These are phyloP conservation scores for Polydrusus cervinus DNA, from an alignment of 2,888 invertebrate species.

Conservation along the genomic window DNA sequence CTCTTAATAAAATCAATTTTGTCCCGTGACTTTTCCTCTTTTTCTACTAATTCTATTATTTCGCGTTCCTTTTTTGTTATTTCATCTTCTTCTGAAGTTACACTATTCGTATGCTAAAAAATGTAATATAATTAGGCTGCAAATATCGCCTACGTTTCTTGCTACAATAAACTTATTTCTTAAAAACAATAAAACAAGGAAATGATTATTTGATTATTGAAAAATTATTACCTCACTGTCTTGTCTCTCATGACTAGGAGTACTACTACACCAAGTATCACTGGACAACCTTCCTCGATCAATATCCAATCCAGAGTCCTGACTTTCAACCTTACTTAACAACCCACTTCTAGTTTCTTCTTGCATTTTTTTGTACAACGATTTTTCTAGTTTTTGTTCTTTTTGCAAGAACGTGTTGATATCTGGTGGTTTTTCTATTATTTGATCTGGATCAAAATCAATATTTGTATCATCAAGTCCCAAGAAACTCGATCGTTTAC, in stretches of 20 bases:
- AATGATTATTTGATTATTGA: not conserved
- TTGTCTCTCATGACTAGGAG: slow-evolving; percentile 80
- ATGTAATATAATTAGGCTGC: not conserved
- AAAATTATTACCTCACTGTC: slow-evolving; percentile 75
- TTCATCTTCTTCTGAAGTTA: slow-evolving; percentile 87
- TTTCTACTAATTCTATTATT: slow-evolving; percentile 78
- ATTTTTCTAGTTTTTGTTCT: slow-evolving; percentile 85
- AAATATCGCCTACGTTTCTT: not conserved
- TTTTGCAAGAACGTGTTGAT: slow-evolving; percentile 87
- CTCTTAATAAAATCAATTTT: slow-evolving; percentile 60
- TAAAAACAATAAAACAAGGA: too few species aligned
- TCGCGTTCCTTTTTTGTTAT: slow-evolving; percentile 79
- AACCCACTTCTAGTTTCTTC: slow-evolving; percentile 63
- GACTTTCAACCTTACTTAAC: slow-evolving; percentile 75
- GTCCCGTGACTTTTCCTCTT: slow-evolving; percentile 76
- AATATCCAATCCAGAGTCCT: slow-evolving; percentile 86
- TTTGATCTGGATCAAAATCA: slow-evolving; percentile 81
- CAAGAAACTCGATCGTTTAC: slow-evolving; percentile 88
- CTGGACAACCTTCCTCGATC: slow-evolving; percentile 74
- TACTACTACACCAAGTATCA: slow-evolving; percentile 75
- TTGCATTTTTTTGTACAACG: slow-evolving; percentile 78
- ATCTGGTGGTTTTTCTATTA: slow-evolving; percentile 79
- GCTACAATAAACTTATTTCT: slow-evolving; percentile 32
- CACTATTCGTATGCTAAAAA: slow-evolving; percentile 76
- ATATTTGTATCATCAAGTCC: slow-evolving; percentile 85